Percentiles rank a stretch among this genome's conserved stretches.
Conservation (phyloP, 2,797 vertebrate genomes). For the Notamacropus eugenii region DNA sequence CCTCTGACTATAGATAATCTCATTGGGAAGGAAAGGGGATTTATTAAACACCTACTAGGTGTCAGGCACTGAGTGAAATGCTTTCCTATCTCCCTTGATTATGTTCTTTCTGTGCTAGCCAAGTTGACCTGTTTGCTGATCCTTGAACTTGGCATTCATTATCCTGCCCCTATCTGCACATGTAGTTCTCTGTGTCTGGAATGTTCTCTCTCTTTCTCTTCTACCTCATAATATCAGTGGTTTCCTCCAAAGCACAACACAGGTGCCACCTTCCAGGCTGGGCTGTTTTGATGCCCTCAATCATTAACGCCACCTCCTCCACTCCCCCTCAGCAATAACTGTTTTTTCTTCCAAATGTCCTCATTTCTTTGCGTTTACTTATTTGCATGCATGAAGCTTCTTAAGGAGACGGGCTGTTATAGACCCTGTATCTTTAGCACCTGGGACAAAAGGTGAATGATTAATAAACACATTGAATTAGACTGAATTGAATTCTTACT, state of each 20-base stretch:
- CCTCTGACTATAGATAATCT: neutral
- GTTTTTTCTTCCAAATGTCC: neutral
- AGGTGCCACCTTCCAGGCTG: neutral
- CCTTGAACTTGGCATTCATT: neutral
- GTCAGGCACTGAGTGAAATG: neutral
- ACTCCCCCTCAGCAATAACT: neutral
- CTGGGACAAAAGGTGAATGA: neutral
- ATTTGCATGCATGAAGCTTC: neutral
- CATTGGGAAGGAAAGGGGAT: neutral
- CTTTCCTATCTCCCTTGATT: neutral
- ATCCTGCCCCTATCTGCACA: rapidly evolving
- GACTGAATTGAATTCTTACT: neutral
- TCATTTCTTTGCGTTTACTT: neutral
- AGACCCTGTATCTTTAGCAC: neutral
- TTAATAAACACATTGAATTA: neutral
- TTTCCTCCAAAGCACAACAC: neutral
- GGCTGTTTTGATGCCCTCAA: neutral
- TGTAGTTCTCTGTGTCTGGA: neutral
- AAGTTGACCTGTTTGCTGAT: neutral
- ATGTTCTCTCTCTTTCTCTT: neutral
- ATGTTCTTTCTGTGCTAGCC: neutral
- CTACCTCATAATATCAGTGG: neutral
- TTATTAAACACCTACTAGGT: neutral
- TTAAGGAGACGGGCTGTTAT: neutral
- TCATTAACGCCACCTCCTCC: neutral